phyloP scores from a whole-genome alignment of 2,113 vertebrate species.

The Zapus hudsonius region DNA sequence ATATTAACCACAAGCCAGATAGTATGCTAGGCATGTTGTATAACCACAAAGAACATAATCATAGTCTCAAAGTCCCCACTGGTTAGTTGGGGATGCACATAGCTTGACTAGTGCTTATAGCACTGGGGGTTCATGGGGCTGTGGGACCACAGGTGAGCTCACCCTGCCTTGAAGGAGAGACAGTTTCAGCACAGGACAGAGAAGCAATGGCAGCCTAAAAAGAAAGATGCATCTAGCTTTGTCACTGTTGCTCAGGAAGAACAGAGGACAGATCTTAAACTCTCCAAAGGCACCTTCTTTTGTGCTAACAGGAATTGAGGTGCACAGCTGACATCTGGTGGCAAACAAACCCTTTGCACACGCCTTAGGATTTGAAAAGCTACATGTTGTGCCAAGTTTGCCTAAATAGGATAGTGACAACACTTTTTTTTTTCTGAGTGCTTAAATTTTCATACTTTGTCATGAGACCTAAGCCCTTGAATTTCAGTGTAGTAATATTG shows the following conservation, averaged over 20 bases:
- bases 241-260: neutral
- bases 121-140: neutral
- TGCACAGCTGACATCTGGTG: slow-evolving; percentile 17
- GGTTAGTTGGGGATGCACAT: accelerated
- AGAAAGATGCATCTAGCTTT: neutral
- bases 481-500: neutral
- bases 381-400: neutral
- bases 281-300: neutral
- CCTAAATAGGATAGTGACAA: neutral
- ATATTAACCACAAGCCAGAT: neutral
- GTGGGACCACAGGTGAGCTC: neutral
- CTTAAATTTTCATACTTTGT: slow-evolving; percentile 26
- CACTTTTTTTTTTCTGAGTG: neutral
- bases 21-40: neutral
- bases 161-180: neutral
- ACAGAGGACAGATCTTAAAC: neutral
- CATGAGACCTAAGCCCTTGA: neutral
- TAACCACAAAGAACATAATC: neutral
- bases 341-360: neutral
- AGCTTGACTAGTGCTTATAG: neutral
- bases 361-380: neutral
- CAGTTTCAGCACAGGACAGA: neutral
- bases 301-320: neutral
- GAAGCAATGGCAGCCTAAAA: neutral
- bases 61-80: neutral